Evolutionary conservation across 2,888 invertebrate species (phyloP).

Genomic region (Taenaris catops): DNA sequence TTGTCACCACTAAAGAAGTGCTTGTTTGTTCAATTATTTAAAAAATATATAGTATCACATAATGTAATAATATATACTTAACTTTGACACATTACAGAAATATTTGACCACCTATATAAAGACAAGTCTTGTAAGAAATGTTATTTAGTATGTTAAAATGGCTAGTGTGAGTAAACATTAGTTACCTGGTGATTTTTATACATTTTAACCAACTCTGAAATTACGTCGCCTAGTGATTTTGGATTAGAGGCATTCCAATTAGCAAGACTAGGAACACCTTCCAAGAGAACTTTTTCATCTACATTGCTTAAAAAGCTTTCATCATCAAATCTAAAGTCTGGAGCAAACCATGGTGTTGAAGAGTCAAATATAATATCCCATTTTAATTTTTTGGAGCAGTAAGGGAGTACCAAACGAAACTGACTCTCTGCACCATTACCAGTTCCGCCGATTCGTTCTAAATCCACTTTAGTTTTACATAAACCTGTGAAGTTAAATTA

Average conservation of each 20-base stretch:
- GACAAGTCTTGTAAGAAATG: too few relatives aligned
- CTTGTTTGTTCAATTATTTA: too few relatives aligned
- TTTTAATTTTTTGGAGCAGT: slow-evolving; percentile 82
- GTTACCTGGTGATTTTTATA: slow-evolving; percentile 83
- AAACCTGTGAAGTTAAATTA: too few relatives aligned
- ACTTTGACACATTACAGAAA: too few relatives aligned
- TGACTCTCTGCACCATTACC: slow-evolving; percentile 65
- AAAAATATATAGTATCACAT: too few relatives aligned
- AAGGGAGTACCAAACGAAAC: slow-evolving; percentile 83
- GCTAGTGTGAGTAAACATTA: too few relatives aligned
- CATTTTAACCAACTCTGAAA: slow-evolving; percentile 80
- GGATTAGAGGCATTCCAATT: slow-evolving; percentile 83
- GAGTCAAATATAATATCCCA: slow-evolving; percentile 87
- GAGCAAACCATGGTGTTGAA: slow-evolving; percentile 82
- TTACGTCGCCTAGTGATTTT: slow-evolving; percentile 78
- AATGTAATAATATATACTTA: too few relatives aligned
- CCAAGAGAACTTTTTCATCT: slow-evolving; percentile 71
- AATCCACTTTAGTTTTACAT: slow-evolving; percentile 66
- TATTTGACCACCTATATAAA: too few relatives aligned
- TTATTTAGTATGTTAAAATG: too few relatives aligned
- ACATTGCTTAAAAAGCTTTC: slow-evolving; percentile 81
- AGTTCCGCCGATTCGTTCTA: slow-evolving; percentile 57
- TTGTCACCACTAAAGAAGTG: too few relatives aligned
- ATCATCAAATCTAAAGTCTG: slow-evolving; percentile 88
- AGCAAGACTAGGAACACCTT: slow-evolving; percentile 78